Percentiles rank a stretch among this genome's conserved stretches.
Evolutionary conservation across 1,140 invertebrate species (phyloP).

Genomic region (Aphidius ervi): DNA sequence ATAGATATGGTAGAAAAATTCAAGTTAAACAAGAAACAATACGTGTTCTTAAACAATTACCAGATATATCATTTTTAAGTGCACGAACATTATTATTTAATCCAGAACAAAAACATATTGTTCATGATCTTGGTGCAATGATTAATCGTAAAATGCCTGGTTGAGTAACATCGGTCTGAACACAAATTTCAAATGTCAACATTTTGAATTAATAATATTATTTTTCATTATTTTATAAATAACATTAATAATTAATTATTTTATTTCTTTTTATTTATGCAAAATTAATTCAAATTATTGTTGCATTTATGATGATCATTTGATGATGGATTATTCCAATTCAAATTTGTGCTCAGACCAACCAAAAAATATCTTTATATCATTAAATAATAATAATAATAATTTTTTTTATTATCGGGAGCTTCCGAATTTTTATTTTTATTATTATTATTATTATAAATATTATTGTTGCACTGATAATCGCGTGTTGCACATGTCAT

Average conservation of each 20-base stretch:
- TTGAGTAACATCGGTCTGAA: conserved; percentile 55
- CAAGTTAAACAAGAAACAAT: conserved; percentile 41
- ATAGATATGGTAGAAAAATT: conserved; percentile 46
- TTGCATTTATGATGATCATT: conserved; percentile 23
- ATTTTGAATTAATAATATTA: conserved; percentile 3
- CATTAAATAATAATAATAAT: too few species aligned
- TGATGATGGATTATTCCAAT: too few species aligned
- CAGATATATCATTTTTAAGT: conserved; percentile 48
- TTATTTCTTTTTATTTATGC: not conserved
- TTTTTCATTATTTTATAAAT: not conserved
- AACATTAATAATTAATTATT: conserved; percentile 5
- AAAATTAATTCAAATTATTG: conserved; percentile 11
- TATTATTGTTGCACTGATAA: too few species aligned
- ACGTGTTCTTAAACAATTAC: conserved; percentile 46
- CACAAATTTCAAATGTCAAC: conserved; percentile 39
- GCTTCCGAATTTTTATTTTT: too few species aligned
- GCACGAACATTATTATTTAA: conserved; percentile 48
- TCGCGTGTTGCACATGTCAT: too few species aligned
- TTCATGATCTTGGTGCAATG: conserved; percentile 48
- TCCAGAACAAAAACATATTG: conserved; percentile 47
- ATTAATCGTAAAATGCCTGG: conserved; percentile 53
- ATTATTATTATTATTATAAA: too few species aligned
- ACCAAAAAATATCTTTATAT: conserved; percentile 9
- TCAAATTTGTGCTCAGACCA: conserved; percentile 42
- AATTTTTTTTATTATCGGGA: too few species aligned